phyloP scores from a whole-genome alignment of 2,797 vertebrate genomes.

The Dipus sagitta region DNA sequence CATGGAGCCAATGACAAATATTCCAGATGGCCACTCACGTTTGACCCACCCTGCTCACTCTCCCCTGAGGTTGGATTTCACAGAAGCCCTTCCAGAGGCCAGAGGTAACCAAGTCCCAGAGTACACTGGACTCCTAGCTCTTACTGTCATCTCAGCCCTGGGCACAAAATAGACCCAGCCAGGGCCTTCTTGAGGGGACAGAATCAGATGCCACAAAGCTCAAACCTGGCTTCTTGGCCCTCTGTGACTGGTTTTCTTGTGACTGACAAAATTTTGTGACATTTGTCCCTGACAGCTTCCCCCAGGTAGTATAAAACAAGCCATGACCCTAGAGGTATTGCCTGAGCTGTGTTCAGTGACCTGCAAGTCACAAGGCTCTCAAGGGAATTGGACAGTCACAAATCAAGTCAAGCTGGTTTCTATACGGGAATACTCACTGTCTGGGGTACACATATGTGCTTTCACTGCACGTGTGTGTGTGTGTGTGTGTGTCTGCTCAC shows the following conservation, averaged over 20 bases:
- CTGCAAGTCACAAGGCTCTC: neutral
- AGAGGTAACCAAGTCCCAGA: too few relatives aligned
- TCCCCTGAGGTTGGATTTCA: neutral
- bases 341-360: neutral
- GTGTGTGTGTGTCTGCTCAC: fast-evolving
- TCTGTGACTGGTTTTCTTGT: fast-evolving
- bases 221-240: fast-evolving
- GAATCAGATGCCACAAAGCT: fast-evolving
- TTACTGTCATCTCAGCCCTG: fast-evolving
- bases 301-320: neutral
- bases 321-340: fast-evolving
- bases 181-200: neutral
- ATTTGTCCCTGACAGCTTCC: neutral
- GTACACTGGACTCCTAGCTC: fast-evolving
- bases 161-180: neutral
- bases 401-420: neutral
- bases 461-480: too few relatives aligned
- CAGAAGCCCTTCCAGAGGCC: neutral
- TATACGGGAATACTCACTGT: too few relatives aligned
- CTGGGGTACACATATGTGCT: neutral
- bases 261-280: fast-evolving
- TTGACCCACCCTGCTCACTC: fast-evolving
- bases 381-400: fast-evolving
- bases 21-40: neutral
- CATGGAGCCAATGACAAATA: fast-evolving